Evolutionary conservation across 2,888 invertebrate genomes (phyloP).

Genomic region (Rotaria magnacalcarata): DNA sequence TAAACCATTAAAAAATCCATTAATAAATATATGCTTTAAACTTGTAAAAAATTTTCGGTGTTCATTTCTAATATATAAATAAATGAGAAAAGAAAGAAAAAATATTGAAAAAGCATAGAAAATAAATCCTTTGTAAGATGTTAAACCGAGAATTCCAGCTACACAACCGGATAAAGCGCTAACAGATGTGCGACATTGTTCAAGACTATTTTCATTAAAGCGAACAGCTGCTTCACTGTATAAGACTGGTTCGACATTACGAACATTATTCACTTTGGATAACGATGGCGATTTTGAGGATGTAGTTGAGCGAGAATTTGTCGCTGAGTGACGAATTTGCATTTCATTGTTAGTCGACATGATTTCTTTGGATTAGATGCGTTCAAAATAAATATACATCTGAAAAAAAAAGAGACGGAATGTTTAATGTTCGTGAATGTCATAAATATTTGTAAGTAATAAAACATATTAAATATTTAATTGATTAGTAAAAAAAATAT

Average conservation of each 20-base stretch:
- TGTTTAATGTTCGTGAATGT: neutral
- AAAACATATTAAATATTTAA: neutral
- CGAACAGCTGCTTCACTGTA: constrained; percentile 43
- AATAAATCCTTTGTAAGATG: constrained; percentile 63
- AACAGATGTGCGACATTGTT: constrained; percentile 94
- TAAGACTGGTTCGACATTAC: neutral
- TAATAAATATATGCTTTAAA: constrained; percentile 43
- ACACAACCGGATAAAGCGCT: constrained; percentile 76
- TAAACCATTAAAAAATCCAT: constrained; percentile 47
- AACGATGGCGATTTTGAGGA: neutral
- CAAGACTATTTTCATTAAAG: constrained; percentile 62
- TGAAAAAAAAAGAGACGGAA: neutral
- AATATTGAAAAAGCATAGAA: constrained; percentile 47
- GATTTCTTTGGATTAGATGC: neutral
- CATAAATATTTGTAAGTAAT: neutral
- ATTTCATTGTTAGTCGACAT: constrained; percentile 25
- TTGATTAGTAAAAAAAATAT: neutral
- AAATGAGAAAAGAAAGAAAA: constrained; percentile 46
- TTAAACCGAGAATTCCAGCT: constrained; percentile 89
- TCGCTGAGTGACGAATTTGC: constrained; percentile 16
- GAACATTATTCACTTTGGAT: neutral
- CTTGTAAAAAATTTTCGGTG: constrained; percentile 45
- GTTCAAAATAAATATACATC: neutral
- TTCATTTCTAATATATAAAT: constrained; percentile 45
- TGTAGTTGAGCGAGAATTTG: neutral